phyloP scores from a whole-genome alignment of 1,140 invertebrate genomes.

The Arctopsyche grandis region DNA sequence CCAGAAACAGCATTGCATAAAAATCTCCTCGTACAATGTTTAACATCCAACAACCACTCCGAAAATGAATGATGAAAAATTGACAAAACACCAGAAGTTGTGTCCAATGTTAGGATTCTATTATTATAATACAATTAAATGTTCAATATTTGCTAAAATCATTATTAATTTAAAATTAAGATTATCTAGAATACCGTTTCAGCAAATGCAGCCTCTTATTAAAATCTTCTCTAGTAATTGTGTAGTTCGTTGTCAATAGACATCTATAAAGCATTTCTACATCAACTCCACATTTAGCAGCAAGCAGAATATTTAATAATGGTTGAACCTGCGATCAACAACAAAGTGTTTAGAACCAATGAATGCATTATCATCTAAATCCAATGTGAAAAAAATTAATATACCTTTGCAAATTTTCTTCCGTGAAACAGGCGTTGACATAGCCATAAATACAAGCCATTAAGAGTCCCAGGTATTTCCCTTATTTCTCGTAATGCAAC shows the following conservation, averaged over 20 bases:
- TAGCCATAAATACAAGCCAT: conserved; percentile 94
- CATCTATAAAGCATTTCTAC: conserved; percentile 84
- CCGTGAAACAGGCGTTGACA: conserved; percentile 92
- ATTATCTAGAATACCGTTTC: conserved; percentile 71
- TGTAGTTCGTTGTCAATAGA: conserved; percentile 82
- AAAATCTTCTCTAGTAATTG: conserved; percentile 86
- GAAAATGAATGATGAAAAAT: conserved; percentile 93
- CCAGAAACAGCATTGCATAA: conserved; percentile 88
- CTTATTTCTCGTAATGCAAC: conserved; percentile 85
- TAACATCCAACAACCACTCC: conserved; percentile 94
- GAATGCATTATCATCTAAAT: neutral
- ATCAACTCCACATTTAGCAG: conserved; percentile 84
- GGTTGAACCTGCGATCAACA: conserved; percentile 67
- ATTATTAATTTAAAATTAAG: conserved; percentile 22
- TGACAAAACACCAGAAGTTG: conserved; percentile 72
- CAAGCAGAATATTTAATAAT: conserved; percentile 87
- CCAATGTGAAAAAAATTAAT: conserved; percentile 13
- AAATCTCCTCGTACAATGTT: conserved; percentile 95
- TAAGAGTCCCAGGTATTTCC: conserved; percentile 94
- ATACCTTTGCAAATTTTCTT: conserved; percentile 87
- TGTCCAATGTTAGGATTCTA: conserved; percentile 68
- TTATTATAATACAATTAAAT: conserved; percentile 56
- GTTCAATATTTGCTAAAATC: neutral
- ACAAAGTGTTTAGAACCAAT: neutral
- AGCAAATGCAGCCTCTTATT: conserved; percentile 82